Conservation (phyloP, 1,140 invertebrate genomes). For the Episyrphus balteatus region DNA sequence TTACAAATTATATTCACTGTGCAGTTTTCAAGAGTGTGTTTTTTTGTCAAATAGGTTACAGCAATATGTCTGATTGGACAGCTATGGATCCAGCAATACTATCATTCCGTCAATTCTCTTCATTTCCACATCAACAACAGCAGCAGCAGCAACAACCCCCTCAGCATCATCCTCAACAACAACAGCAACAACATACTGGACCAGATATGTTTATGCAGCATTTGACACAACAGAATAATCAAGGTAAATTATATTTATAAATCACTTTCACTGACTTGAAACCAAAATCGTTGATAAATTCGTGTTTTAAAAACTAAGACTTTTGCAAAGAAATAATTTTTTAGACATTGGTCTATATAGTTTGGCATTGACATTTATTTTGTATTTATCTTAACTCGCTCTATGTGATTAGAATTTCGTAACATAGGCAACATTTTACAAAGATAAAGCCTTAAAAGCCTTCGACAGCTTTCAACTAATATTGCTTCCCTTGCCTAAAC, state of each 20-base stretch:
- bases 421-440: too few relatives aligned
- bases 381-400: too few relatives aligned
- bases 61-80: conserved; percentile 30
- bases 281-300: too few relatives aligned
- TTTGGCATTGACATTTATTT: too few relatives aligned
- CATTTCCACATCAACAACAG: conserved; percentile 27
- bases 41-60: conserved; percentile 15
- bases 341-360: too few relatives aligned
- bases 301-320: too few relatives aligned
- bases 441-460: too few relatives aligned
- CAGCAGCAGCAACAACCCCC: conserved; percentile 27
- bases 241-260: conserved; percentile 9
- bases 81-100: conserved; percentile 36
- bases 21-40: background rate
- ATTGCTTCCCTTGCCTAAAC: too few relatives aligned
- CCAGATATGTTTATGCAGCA: too few relatives aligned
- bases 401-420: too few relatives aligned
- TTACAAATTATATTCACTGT: background rate
- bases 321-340: too few relatives aligned
- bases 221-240: conserved; percentile 14
- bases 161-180: conserved; percentile 30
- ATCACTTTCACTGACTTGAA: background rate
- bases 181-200: conserved; percentile 9
- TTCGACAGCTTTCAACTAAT: too few relatives aligned
- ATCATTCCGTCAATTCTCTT: conserved; percentile 33